phyloP scores from a whole-genome alignment of 2,113 vertebrate genomes.

The Hippolais icterina region DNA sequence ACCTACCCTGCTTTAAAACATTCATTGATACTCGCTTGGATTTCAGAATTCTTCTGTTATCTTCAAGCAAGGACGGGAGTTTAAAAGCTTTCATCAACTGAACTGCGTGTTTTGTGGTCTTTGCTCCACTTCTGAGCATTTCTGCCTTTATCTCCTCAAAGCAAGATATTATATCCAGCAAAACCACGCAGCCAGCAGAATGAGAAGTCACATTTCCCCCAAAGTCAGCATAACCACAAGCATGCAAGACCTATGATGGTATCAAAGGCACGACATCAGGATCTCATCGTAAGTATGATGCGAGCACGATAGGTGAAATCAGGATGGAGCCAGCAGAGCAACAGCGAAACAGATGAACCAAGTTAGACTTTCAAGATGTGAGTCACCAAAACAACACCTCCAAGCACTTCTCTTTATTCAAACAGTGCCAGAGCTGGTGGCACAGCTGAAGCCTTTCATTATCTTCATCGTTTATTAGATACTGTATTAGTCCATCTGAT shows the following conservation, averaged over 20 bases:
- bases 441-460: not conserved
- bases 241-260: not conserved
- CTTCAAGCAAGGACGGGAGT: not conserved
- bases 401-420: not conserved
- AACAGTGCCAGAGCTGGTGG: not conserved
- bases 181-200: not conserved
- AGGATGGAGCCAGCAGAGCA: not conserved
- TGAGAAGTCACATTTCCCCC: not conserved
- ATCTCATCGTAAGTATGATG: conserved; percentile 11
- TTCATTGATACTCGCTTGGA: not conserved
- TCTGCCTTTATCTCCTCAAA: not conserved
- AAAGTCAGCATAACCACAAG: conserved; percentile 6
- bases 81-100: not conserved
- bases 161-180: not conserved
- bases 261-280: not conserved
- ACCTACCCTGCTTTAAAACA: not conserved
- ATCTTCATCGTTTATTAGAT: not conserved
- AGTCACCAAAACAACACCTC: conserved; percentile 35
- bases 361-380: not conserved
- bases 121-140: not conserved
- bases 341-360: not conserved
- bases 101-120: not conserved
- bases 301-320: conserved; percentile 3
- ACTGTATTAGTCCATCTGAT: conserved; percentile 4
- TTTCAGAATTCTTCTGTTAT: not conserved